Conservation (phyloP, 2,113 vertebrate species). For the Phalacrocorax brasilianus region DNA sequence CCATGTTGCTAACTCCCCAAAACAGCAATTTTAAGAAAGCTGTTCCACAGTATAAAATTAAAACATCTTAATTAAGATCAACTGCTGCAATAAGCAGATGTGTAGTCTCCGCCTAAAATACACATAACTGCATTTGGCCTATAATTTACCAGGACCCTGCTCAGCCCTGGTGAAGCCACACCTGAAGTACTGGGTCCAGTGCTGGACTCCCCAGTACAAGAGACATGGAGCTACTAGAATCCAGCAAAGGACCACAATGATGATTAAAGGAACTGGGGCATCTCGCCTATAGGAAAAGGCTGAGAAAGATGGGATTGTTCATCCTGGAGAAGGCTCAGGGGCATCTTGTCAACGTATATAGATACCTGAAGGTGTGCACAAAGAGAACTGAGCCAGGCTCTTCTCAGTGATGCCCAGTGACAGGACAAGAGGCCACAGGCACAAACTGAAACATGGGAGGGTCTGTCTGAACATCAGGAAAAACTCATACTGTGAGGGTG, state of each 20-base stretch:
- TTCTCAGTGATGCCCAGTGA: background rate
- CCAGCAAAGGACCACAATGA: background rate
- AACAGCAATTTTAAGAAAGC: background rate
- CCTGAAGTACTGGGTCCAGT: background rate
- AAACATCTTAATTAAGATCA: background rate
- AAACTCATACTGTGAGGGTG: background rate
- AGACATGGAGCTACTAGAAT: background rate
- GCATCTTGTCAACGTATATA: background rate
- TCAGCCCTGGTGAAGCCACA: background rate
- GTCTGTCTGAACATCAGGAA: background rate
- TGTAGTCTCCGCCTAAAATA: background rate
- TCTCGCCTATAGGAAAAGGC: background rate
- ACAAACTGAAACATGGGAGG: background rate
- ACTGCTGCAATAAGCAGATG: background rate
- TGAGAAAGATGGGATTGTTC: background rate
- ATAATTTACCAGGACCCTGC: background rate
- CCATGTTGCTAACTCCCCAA: background rate
- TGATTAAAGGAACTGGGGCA: background rate
- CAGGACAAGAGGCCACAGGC: rapidly evolving
- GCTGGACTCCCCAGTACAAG: background rate
- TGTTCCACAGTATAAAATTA: background rate
- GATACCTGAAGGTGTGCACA: background rate
- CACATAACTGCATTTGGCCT: background rate
- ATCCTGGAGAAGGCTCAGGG: background rate
- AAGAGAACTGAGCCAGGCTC: background rate